phyloP scores from a whole-genome alignment of 2,888 invertebrate genomes.

The Chymomyza fuscimana region DNA sequence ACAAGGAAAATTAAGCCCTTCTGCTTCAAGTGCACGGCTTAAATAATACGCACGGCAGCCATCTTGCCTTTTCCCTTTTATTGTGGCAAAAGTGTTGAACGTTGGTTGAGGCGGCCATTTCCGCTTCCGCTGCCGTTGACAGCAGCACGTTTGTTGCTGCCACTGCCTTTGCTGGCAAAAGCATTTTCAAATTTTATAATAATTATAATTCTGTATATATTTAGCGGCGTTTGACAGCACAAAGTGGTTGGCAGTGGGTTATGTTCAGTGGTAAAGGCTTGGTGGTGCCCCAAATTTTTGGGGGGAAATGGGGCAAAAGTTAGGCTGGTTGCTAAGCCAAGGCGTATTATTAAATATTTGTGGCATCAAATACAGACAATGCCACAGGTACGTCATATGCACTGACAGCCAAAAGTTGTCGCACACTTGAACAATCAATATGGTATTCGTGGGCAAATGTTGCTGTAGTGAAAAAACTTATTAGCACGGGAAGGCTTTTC shows the following conservation, averaged over 20 bases:
- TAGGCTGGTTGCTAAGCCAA: not conserved
- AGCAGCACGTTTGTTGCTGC: constrained; percentile 24
- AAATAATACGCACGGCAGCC: constrained; percentile 16
- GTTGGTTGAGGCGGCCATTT: constrained; percentile 12
- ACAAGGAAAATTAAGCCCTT: constrained; percentile 2
- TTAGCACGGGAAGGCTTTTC: too few relatives aligned
- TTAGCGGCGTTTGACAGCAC: constrained; percentile 7
- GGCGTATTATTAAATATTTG: constrained; percentile 50
- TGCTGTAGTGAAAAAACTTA: too few relatives aligned
- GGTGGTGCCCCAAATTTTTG: not conserved
- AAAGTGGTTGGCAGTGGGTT: constrained; percentile 10
- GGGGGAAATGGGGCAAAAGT: constrained; percentile 14
- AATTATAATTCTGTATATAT: constrained; percentile 55
- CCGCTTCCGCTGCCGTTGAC: constrained; percentile 45
- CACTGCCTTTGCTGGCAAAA: constrained; percentile 7
- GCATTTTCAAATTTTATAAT: constrained; percentile 59
- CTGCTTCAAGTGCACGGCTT: constrained; percentile 11
- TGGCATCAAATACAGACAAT: constrained; percentile 22
- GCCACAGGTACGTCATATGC: constrained; percentile 3
- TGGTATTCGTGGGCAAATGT: too few relatives aligned
- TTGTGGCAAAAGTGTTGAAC: constrained; percentile 47
- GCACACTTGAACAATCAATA: too few relatives aligned
- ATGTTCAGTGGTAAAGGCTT: constrained; percentile 29
- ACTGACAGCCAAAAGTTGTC: not conserved
- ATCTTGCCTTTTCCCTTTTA: not conserved